Evolutionary conservation across 2,113 vertebrate species (phyloP), one percentile per base, ranked within the genome.

Genomic region (Chaetorhynchus papuensis): DNA sequence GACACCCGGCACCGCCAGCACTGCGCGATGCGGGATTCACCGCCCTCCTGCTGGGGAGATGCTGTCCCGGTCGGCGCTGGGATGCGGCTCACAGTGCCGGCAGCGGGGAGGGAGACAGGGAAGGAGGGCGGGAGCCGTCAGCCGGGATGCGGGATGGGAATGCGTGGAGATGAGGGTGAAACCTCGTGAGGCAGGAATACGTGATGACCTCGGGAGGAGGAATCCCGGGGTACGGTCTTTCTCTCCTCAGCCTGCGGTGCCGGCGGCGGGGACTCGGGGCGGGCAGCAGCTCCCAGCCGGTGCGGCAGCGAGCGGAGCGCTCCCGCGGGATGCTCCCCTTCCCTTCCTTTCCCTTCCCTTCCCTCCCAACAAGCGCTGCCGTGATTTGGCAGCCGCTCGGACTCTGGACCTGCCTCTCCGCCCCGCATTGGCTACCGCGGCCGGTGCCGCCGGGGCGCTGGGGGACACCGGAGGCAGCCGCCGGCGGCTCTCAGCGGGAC

Each of bases 371-470:
- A 94, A 95, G 69, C 84, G 39, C 87, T 13, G 81, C 13, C 50
- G 70, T 93, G 90, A 97, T 94, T 96, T 66, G 94, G 70, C 92
- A 74, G 65, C 74, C 52, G 75, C 65, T 31, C 39, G 44, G 61
- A 30, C 84, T 79, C n/a, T 27, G 65, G 14, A 47, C 82, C 92
- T 52, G 82, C 94, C 92, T 27, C 94, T 53, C 49, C 49, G 61
- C 81, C 56, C 78, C 26, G 61, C 72, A 47, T 78, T 74, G 94
- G 80, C 28, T 83, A 70, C 30, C 31, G 11, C 39, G 7, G 24
- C 69, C 87, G 87, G 33, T 39, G 69, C 45, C 39, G 9, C n/a
- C 85, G 56, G 65, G 85, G 75, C 75, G 41, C 65, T 30, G 65
- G 14, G 11, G 26, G 12, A 61, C 70, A 20, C 21, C n/a, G 54